Evolutionary conservation across 2,113 vertebrate genomes (phyloP).

Genomic region (Stigmatopora nigra): DNA sequence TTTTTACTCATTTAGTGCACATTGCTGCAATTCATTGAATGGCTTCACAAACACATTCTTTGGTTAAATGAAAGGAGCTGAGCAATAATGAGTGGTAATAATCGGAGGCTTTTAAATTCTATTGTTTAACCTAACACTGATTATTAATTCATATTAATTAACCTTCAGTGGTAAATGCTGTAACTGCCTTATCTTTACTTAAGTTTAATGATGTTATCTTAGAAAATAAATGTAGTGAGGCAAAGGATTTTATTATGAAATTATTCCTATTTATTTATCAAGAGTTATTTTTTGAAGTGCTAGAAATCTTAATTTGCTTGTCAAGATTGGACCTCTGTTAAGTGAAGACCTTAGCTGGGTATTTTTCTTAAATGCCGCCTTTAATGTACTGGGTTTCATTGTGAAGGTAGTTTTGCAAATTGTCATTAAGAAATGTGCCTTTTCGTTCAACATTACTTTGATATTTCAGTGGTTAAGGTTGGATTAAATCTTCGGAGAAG

Average conservation of each 20-base stretch:
- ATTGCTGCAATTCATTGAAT: constrained; percentile 42
- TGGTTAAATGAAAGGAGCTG: constrained; percentile 11
- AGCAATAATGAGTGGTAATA: constrained; percentile 14
- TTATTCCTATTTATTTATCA: too few species aligned
- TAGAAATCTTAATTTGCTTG: not conserved
- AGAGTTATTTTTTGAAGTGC: not conserved
- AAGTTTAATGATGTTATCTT: constrained; percentile 11
- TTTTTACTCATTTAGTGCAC: constrained; percentile 51
- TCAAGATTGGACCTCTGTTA: not conserved
- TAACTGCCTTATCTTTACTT: not conserved
- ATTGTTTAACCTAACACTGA: constrained; percentile 12
- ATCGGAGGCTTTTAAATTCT: constrained; percentile 6
- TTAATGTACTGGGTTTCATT: not conserved
- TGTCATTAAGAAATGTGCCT: not conserved
- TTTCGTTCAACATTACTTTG: not conserved
- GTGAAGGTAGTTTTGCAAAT: not conserved
- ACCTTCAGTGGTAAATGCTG: constrained; percentile 7
- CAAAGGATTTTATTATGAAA: too few species aligned
- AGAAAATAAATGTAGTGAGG: not conserved
- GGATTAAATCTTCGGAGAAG: not conserved
- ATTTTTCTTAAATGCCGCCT: not conserved
- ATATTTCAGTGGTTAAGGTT: not conserved
- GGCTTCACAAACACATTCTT: constrained; percentile 6
- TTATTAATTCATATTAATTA: constrained; percentile 15
- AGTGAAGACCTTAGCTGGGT: not conserved